A percentile compares a stretch with the other conserved stretches of the same genome.
These are phyloP conservation scores for Dicentrarchus labrax DNA, from an alignment of 2,113 vertebrate species.

Conservation along the genomic window DNA sequence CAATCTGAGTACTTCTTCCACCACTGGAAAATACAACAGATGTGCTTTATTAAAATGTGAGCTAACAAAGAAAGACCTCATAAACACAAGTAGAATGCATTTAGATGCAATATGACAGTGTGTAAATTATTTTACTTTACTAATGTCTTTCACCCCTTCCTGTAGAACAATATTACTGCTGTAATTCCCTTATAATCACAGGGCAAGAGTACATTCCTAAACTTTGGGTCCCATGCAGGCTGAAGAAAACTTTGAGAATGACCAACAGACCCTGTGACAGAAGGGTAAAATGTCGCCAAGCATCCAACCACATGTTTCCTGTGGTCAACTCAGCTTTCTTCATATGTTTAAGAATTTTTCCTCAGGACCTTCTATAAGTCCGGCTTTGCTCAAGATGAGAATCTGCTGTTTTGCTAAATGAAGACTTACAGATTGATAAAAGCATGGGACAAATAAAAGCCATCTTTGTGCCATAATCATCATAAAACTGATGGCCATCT, in stretches of 20 bases:
- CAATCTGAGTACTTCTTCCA: not conserved
- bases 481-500: conserved; percentile 3
- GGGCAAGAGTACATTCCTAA: not conserved
- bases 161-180: conserved; percentile 1
- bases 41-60: not conserved
- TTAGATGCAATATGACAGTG: not conserved
- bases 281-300: conserved; percentile 14
- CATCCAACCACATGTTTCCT: conserved; percentile 37
- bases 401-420: conserved; percentile 12
- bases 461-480: not conserved
- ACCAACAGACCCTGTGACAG: conserved; percentile 30
- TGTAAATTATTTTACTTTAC: not conserved
- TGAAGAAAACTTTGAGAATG: conserved; percentile 1
- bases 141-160: not conserved
- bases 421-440: conserved; percentile 20
- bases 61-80: not conserved
- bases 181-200: conserved; percentile 1
- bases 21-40: not conserved
- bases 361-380: not conserved
- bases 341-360: conserved; percentile 25
- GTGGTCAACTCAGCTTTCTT: conserved; percentile 29
- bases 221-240: conserved; percentile 12
- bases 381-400: conserved; percentile 26
- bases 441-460: conserved; percentile 35
- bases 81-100: not conserved